Evolutionary conservation across 2,113 vertebrate genomes (phyloP).

Genomic region (Carassius gibelio): DNA sequence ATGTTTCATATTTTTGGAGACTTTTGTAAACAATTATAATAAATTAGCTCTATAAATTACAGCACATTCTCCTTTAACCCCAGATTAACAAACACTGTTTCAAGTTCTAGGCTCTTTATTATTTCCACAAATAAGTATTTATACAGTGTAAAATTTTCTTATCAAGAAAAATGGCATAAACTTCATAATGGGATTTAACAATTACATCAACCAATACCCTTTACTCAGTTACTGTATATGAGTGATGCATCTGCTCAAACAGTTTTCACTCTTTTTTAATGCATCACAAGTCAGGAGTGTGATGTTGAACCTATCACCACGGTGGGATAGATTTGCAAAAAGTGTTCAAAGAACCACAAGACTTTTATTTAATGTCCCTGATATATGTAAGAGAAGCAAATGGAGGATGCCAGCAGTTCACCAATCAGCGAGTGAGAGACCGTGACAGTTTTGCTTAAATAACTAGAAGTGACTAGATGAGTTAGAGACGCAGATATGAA

Average conservation of each 20-base stretch:
- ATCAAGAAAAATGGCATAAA: not conserved
- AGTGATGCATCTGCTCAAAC: not conserved
- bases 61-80: not conserved
- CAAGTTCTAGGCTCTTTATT: conserved; percentile 16
- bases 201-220: not conserved
- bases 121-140: conserved; percentile 2
- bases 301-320: not conserved
- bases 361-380: not conserved
- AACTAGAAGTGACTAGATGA: conserved; percentile 39
- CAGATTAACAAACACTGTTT: not conserved
- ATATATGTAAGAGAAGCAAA: conserved; percentile 43
- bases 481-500: not conserved
- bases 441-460: conserved; percentile 54
- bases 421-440: conserved; percentile 39
- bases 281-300: not conserved
- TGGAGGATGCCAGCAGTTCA: conserved; percentile 56
- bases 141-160: conserved; percentile 3
- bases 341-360: conserved; percentile 58
- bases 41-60: too few species aligned
- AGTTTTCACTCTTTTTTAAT: not conserved
- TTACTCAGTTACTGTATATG: not conserved
- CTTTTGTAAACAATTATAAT: not conserved
- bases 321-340: too few species aligned
- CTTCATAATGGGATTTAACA: not conserved
- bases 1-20: not conserved